phyloP scores from a whole-genome alignment of 2,113 vertebrate species.

The Microcebus lehilahytsara region DNA sequence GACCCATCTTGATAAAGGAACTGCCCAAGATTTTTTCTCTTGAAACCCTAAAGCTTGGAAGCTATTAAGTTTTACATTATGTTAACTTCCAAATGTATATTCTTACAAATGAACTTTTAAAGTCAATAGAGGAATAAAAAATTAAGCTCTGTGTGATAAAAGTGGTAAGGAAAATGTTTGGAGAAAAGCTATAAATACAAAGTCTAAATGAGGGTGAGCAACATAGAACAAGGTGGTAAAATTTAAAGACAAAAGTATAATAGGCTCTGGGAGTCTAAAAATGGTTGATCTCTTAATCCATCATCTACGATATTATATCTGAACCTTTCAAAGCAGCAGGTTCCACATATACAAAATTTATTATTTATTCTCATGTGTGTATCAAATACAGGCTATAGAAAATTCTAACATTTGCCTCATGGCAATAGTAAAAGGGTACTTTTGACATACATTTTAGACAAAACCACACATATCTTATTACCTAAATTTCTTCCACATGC shows the following conservation, averaged over 20 bases:
- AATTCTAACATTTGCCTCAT: not conserved
- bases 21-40: not conserved
- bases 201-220: not conserved
- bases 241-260: not conserved
- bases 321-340: not conserved
- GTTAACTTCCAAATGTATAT: not conserved
- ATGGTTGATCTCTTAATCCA: not conserved
- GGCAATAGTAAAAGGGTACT: not conserved
- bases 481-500: not conserved
- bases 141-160: not conserved
- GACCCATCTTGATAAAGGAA: not conserved
- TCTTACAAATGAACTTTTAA: conserved; percentile 11
- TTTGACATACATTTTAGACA: not conserved
- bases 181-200: not conserved
- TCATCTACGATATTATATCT: not conserved
- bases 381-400: not conserved
- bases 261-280: not conserved
- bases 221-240: not conserved
- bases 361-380: not conserved
- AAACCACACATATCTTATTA: not conserved
- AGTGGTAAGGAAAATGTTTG: not conserved
- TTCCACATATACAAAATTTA: not conserved
- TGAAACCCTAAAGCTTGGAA: too few relatives aligned
- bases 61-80: not conserved
- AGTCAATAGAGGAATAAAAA: not conserved